Conservation (phyloP, 2,888 invertebrate species). For the Campoplex capitator region DNA sequence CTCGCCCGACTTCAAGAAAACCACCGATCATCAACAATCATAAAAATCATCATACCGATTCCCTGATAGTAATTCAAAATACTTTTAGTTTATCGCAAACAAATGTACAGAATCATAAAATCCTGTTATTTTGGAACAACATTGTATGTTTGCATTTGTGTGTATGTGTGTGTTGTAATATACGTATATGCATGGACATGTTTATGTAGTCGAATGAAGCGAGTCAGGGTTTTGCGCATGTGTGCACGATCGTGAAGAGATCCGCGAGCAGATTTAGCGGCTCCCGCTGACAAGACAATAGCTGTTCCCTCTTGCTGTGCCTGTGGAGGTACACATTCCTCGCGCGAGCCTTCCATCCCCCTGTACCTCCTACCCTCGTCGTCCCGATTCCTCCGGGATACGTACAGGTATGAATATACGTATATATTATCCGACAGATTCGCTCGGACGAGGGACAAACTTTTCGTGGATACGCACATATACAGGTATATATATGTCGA, state of each 20-base stretch:
- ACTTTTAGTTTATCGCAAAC: neutral
- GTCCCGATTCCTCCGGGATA: slow-evolving; percentile 50
- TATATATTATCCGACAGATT: slow-evolving; percentile 41
- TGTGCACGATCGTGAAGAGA: slow-evolving; percentile 81
- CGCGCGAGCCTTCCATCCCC: slow-evolving; percentile 58
- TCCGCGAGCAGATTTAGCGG: slow-evolving; percentile 83
- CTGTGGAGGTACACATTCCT: slow-evolving; percentile 78
- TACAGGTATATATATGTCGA: neutral
- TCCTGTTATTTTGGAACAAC: neutral
- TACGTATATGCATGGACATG: neutral
- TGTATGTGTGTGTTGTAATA: neutral
- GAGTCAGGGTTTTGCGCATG: slow-evolving; percentile 43
- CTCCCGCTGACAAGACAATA: slow-evolving; percentile 83
- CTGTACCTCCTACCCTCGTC: slow-evolving; percentile 17
- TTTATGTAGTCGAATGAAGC: slow-evolving; percentile 40
- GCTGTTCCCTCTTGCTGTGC: slow-evolving; percentile 80
- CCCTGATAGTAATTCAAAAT: neutral
- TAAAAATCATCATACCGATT: no score
- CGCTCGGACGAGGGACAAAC: slow-evolving; percentile 46
- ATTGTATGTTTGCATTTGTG: neutral
- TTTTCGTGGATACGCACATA: slow-evolving; percentile 20
- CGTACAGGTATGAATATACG: slow-evolving; percentile 4
- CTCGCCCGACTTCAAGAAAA: no score
- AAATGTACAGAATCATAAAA: neutral
- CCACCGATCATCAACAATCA: no score